Evolutionary conservation across 92 coral and sea anemone genomes (phyloP).

Genomic region (Paragorgia papillata): DNA sequence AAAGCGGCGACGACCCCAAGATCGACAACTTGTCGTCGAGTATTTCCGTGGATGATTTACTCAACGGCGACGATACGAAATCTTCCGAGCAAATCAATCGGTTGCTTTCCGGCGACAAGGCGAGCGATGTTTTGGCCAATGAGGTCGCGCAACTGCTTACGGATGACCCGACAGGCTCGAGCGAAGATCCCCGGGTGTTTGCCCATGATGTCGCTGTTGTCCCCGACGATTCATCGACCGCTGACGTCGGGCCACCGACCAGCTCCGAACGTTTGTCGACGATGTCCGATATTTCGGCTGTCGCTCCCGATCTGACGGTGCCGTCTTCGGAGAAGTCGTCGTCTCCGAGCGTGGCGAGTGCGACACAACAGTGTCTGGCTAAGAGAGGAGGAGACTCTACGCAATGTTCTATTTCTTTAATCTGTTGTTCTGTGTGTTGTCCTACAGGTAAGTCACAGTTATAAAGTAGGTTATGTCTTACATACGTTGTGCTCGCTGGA

Average conservation of each 20-base stretch:
- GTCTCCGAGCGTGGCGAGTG: constrained; percentile 14
- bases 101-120: constrained; percentile 27
- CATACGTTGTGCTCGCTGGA: too few species aligned
- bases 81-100: constrained; percentile 16
- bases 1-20: background rate
- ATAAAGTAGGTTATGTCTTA: too few species aligned
- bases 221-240: constrained; percentile 1
- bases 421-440: constrained; percentile 42
- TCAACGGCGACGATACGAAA: constrained; percentile 24
- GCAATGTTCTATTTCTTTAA: constrained; percentile 11
- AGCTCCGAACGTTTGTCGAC: background rate
- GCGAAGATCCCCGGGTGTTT: background rate
- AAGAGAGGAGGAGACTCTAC: constrained; percentile 41
- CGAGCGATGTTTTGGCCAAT: constrained; percentile 21
- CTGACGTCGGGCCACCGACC: background rate
- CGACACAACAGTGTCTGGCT: constrained; percentile 26
- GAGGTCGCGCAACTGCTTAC: constrained; percentile 23
- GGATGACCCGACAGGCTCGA: constrained; percentile 10
- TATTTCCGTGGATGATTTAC: constrained; percentile 12
- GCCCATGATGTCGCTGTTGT: constrained; percentile 21
- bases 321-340: constrained; percentile 2
- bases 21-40: background rate
- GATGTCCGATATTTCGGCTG: background rate
- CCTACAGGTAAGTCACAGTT: constrained; percentile 8
- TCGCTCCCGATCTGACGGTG: constrained; percentile 7